Base-by-base conservation (phyloP, 2,888 invertebrate species). In the Hydrotaea cyrtoneurina region DNA sequence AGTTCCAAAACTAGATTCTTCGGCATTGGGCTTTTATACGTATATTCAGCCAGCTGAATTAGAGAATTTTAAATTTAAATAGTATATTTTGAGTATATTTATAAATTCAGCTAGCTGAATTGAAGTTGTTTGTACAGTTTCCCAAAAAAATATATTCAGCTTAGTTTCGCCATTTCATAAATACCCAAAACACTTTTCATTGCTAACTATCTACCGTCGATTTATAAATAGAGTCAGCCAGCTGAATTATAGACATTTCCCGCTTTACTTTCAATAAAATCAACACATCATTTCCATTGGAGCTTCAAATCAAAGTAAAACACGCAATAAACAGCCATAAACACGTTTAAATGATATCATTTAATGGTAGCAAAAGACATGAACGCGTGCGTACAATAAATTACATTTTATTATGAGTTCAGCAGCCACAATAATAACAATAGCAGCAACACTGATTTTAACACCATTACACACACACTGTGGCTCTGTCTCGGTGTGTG, bases 361-460 rank as follows among this genome's bases (percentile, higher is more conserved):
- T 85, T 82, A 79, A 77, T 82, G 78, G 82, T 82, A 79, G 82
- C 85, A 77, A 15, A 75, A 78, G 82, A 82, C 69, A 69, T 80
- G 17, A 85, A 85, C 84, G 85, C 85, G 85, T 85, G 82, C 85
- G 82, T 85, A 84, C 64, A 78, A 86, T 82, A 84, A 86, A 84
- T 80, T 80, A 84, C 79, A 50, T 75, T 75, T 39, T 46, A 75
- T n/a, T 59, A 46, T 75, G 57, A 74, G 39, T 74, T 59, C 46
- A 75, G 26, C 76, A 64, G 43, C 36, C 46, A 50, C 66, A 78
- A 69, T 26, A 80, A 77, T 66, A 82, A 82, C 74, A 82, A 82
- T 71, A 78, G 62, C 66, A 79, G 74, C 46, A 69, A 77, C 39
- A 73, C 23, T 57, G 26, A 21, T 43, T 59, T 78, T 79, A 80